Percentiles rank a stretch among this genome's conserved stretches.
Conservation (phyloP, 2,797 vertebrate species). For the Decapterus maruadsi region DNA sequence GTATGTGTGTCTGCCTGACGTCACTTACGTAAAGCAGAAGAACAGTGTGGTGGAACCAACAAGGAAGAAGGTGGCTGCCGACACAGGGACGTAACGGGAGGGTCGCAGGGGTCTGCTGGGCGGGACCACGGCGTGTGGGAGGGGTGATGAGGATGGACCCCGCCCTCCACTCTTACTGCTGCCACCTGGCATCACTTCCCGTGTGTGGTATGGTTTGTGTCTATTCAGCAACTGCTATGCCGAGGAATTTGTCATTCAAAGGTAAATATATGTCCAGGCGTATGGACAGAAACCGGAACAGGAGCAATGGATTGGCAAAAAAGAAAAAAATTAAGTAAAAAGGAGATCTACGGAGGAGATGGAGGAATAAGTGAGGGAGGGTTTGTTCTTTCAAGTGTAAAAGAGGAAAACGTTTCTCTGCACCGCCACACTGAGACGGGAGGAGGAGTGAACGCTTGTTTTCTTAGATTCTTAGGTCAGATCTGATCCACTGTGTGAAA, state of each 20-base stretch:
- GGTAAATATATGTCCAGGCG: not conserved
- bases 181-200: slow-evolving; percentile 83
- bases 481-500: slow-evolving; percentile 24
- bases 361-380: not conserved
- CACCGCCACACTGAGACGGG: not conserved
- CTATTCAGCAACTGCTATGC: slow-evolving; percentile 29
- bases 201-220: slow-evolving; percentile 2
- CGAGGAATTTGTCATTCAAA: slow-evolving; percentile 29
- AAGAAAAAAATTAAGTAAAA: not conserved
- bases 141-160: slow-evolving; percentile 83
- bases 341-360: not conserved
- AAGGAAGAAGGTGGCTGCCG: slow-evolving; percentile 96
- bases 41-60: slow-evolving; percentile 98
- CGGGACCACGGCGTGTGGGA: slow-evolving; percentile 76
- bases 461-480: slow-evolving; percentile 31
- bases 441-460: slow-evolving; percentile 14
- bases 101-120: slow-evolving; percentile 90
- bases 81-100: slow-evolving; percentile 96
- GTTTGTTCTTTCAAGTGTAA: slow-evolving; percentile 4
- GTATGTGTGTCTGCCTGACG: not conserved
- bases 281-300: not conserved
- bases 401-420: slow-evolving; percentile 4
- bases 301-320: not conserved
- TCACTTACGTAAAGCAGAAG: slow-evolving; percentile 98
- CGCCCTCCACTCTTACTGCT: slow-evolving; percentile 84